A percentile compares a stretch with the other conserved stretches of the same genome.
phyloP scores from a whole-genome alignment of 2,888 invertebrate species.

The Tethea ocularis region DNA sequence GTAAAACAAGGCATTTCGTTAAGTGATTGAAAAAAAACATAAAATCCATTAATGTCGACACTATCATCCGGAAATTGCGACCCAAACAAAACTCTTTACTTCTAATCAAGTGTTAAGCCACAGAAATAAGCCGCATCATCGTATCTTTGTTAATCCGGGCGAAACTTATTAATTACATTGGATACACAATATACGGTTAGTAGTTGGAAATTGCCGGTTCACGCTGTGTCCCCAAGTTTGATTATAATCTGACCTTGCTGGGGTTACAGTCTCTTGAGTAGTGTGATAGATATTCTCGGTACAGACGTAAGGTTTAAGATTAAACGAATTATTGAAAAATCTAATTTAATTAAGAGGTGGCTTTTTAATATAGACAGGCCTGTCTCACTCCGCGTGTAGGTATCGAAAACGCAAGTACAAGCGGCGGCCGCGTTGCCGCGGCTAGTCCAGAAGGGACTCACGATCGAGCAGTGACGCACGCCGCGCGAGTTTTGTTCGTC shows the following conservation, averaged over 20 bases:
- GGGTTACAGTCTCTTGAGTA: slow-evolving; percentile 16
- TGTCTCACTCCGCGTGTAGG: too few relatives aligned
- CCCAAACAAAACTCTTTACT: not conserved
- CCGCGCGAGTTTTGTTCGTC: too few relatives aligned
- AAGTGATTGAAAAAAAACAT: not conserved
- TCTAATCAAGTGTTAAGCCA: slow-evolving; percentile 3
- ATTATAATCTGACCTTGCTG: slow-evolving; percentile 41
- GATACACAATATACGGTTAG: slow-evolving; percentile 43
- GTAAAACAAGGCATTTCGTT: too few relatives aligned
- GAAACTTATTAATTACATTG: slow-evolving; percentile 49
- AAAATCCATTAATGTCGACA: not conserved
- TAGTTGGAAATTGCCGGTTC: slow-evolving; percentile 23
- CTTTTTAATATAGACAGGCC: too few relatives aligned
- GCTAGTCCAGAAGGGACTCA: too few relatives aligned
- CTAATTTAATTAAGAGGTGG: too few relatives aligned
- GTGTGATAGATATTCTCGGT: slow-evolving; percentile 23
- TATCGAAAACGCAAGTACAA: too few relatives aligned
- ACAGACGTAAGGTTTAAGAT: not conserved
- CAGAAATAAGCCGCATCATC: slow-evolving; percentile 14
- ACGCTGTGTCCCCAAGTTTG: slow-evolving; percentile 36
- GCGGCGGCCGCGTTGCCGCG: too few relatives aligned
- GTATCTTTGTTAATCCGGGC: slow-evolving; percentile 26
- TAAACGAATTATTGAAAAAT: too few relatives aligned
- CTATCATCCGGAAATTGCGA: not conserved
- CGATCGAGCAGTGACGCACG: too few relatives aligned